phyloP scores from a whole-genome alignment of 2,797 vertebrate species.

The Tympanoctomys barrerae region DNA sequence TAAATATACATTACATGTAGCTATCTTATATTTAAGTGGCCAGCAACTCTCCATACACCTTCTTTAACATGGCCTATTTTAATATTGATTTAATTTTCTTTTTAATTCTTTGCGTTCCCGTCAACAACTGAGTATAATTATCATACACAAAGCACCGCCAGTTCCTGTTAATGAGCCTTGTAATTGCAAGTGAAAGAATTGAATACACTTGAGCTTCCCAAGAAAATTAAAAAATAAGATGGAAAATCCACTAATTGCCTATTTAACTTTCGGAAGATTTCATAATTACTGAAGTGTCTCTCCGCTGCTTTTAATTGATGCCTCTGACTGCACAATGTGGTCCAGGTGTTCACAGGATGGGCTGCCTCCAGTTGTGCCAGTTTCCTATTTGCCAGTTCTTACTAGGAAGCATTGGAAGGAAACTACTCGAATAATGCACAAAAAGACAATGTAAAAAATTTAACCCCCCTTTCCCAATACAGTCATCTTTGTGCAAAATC shows the following conservation, averaged over 20 bases:
- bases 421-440: neutral
- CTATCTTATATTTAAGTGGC: slow-evolving; percentile 22
- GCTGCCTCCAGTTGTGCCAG: neutral
- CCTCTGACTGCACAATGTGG: neutral
- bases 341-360: slow-evolving; percentile 59
- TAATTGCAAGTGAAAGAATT: slow-evolving; percentile 75
- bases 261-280: slow-evolving; percentile 72
- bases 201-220: slow-evolving; percentile 76
- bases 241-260: slow-evolving; percentile 69
- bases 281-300: slow-evolving; percentile 62
- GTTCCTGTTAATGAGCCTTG: slow-evolving; percentile 70
- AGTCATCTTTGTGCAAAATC: neutral
- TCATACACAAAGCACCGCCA: slow-evolving; percentile 60
- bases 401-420: neutral
- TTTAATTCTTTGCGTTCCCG: slow-evolving; percentile 61
- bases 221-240: slow-evolving; percentile 79
- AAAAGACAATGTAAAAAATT: neutral
- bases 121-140: slow-evolving; percentile 59
- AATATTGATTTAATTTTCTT: slow-evolving; percentile 64
- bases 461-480: neutral
- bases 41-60: neutral
- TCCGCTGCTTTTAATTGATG: slow-evolving; percentile 58
- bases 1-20: neutral
- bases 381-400: slow-evolving; percentile 42
- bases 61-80: slow-evolving; percentile 26